These are phyloP conservation scores for Periophthalmodon schlosseri DNA, from an alignment of 2,113 vertebrate species.

Conservation along the genomic window DNA sequence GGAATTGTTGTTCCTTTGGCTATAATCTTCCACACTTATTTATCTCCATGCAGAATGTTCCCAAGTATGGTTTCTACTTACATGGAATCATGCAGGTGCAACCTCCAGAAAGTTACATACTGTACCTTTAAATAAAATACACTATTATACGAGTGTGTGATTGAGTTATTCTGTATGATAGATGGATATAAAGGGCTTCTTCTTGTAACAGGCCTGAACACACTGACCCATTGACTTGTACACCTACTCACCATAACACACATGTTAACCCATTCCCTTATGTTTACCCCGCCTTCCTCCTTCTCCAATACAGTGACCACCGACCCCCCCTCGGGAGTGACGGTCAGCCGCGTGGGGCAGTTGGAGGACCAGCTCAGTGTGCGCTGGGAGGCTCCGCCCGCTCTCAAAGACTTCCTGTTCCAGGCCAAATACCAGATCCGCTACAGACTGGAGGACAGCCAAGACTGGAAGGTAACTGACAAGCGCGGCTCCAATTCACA, in stretches of 20 bases:
- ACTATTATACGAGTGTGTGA: not conserved
- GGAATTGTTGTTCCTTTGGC: no score
- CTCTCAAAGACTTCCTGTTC: conserved; percentile 96
- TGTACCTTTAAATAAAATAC: not conserved
- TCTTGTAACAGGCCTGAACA: not conserved
- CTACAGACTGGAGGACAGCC: conserved; percentile 94
- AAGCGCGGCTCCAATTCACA: not conserved
- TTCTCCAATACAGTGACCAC: conserved; percentile 85
- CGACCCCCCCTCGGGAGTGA: conserved; percentile 89
- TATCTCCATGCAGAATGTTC: no score
- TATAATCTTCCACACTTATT: no score
- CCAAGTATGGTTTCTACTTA: no score
- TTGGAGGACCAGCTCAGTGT: conserved; percentile 96
- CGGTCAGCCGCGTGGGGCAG: conserved; percentile 90
- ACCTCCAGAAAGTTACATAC: no score
- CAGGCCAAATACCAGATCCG: conserved; percentile 99
- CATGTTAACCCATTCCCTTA: not conserved
- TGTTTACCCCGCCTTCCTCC: not conserved
- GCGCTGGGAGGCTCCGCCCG: conserved; percentile 91
- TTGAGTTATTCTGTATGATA: not conserved
- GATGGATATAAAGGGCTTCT: not conserved
- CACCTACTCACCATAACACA: not conserved
- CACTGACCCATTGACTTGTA: not conserved
- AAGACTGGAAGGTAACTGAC: conserved; percentile 91
- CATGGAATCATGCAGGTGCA: no score